Percentiles rank a stretch among this genome's conserved stretches.
These are phyloP conservation scores for Schizaphis graminum DNA, from an alignment of 2,888 invertebrate species.

Conservation along the genomic window DNA sequence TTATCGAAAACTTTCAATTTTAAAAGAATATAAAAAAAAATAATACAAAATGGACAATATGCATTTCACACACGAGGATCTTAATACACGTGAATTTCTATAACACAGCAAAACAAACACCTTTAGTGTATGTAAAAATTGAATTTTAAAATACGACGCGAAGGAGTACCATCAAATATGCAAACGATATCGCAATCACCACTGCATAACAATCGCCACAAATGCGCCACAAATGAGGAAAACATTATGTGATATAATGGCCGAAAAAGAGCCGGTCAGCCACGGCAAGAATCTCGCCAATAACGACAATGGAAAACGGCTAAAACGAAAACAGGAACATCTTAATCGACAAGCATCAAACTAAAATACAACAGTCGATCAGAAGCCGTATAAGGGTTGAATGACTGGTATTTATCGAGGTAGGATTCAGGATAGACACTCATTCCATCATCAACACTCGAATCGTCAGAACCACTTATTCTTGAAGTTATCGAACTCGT, in stretches of 20 bases:
- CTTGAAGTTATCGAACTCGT: neutral
- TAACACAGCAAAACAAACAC: neutral
- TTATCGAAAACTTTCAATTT: neutral
- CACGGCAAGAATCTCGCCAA: neutral
- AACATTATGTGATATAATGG: neutral
- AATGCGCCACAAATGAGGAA: neutral
- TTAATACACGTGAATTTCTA: neutral
- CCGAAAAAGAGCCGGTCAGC: neutral
- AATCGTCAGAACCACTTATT: neutral
- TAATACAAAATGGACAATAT: neutral
- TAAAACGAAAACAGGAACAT: neutral
- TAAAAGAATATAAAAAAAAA: neutral
- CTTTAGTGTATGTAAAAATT: neutral
- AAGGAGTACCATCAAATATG: neutral
- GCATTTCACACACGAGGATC: neutral
- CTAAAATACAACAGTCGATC: slow-evolving; percentile 7
- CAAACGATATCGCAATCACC: neutral
- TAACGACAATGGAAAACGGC: neutral
- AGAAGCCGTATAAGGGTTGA: neutral
- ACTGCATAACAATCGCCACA: neutral
- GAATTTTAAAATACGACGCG: neutral
- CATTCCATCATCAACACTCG: neutral
- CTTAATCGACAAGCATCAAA: neutral
- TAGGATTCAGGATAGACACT: neutral
- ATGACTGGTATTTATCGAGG: neutral